Conservation (phyloP, 1,140 invertebrate species). For the Rhopalosiphum padi region DNA sequence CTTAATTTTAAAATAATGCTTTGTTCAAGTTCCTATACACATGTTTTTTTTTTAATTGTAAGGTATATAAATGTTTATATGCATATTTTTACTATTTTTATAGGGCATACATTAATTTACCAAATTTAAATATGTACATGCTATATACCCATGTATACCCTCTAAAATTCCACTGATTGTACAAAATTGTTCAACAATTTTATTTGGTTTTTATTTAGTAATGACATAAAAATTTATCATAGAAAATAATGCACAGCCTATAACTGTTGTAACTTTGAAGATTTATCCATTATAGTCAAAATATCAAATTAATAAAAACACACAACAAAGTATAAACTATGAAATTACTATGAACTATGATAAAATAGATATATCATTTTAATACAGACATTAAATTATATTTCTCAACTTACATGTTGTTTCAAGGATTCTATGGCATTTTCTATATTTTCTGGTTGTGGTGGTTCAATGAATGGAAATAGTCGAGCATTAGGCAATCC, state of each 20-base stretch:
- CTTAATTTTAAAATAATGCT: too few relatives aligned
- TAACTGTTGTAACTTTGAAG: too few relatives aligned
- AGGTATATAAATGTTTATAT: too few relatives aligned
- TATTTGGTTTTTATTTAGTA: neutral
- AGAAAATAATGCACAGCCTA: neutral
- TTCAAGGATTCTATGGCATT: slow-evolving; percentile 85
- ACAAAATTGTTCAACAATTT: slow-evolving; percentile 56
- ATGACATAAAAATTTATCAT: neutral
- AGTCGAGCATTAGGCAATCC: slow-evolving; percentile 88
- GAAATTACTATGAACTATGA: neutral
- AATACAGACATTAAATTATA: neutral
- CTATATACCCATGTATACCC: too few relatives aligned
- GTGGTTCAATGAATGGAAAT: slow-evolving; percentile 96
- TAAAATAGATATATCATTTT: neutral
- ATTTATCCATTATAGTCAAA: neutral
- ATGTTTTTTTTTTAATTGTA: too few relatives aligned
- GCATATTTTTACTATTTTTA: too few relatives aligned
- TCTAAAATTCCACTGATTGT: slow-evolving; percentile 8
- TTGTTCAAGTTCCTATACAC: too few relatives aligned
- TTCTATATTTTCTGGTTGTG: slow-evolving; percentile 82
- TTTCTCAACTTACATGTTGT: slow-evolving; percentile 74
- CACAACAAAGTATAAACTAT: neutral
- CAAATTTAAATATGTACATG: too few relatives aligned
- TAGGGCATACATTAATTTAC: too few relatives aligned
- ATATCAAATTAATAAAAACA: neutral